Evolutionary conservation across 2,888 invertebrate genomes (phyloP).

Genomic region (Eudemis profundana): DNA sequence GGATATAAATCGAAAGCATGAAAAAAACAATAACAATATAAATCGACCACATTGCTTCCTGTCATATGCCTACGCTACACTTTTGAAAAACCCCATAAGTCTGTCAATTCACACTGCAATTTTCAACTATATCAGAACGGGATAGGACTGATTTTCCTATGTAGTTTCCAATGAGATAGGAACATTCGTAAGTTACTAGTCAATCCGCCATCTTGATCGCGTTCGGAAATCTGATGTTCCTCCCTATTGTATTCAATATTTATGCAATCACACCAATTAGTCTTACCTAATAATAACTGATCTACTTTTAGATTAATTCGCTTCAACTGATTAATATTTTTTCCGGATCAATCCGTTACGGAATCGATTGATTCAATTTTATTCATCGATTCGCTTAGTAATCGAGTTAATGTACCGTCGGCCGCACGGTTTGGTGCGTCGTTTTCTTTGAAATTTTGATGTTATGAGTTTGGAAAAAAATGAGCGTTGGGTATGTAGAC

Average conservation of each 20-base stretch:
- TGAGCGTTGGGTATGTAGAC: neutral
- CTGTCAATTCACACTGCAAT: neutral
- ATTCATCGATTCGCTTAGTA: slow-evolving; percentile 38
- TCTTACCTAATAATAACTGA: slow-evolving; percentile 30
- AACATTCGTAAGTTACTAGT: neutral
- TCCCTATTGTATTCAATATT: slow-evolving; percentile 40
- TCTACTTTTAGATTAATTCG: slow-evolving; percentile 25
- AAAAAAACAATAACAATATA: slow-evolving; percentile 38
- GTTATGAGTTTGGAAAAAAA: slow-evolving; percentile 13
- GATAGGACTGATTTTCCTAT: neutral
- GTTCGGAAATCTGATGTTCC: slow-evolving; percentile 21
- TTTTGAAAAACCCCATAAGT: neutral
- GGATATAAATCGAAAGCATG: slow-evolving; percentile 28
- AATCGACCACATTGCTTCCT: slow-evolving; percentile 40
- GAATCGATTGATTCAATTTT: slow-evolving; percentile 41
- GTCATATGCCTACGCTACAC: slow-evolving; percentile 9
- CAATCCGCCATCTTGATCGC: slow-evolving; percentile 27
- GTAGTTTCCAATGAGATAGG: neutral
- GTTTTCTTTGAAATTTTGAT: slow-evolving; percentile 1
- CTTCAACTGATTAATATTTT: slow-evolving; percentile 22
- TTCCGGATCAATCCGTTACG: slow-evolving; percentile 36
- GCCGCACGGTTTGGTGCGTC: neutral
- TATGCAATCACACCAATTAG: slow-evolving; percentile 26
- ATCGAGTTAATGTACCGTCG: slow-evolving; percentile 26
- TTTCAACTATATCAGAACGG: neutral